These are phyloP conservation scores for Brachionus rotundiformis DNA, from an alignment of 1,140 invertebrate species.

Conservation along the genomic window DNA sequence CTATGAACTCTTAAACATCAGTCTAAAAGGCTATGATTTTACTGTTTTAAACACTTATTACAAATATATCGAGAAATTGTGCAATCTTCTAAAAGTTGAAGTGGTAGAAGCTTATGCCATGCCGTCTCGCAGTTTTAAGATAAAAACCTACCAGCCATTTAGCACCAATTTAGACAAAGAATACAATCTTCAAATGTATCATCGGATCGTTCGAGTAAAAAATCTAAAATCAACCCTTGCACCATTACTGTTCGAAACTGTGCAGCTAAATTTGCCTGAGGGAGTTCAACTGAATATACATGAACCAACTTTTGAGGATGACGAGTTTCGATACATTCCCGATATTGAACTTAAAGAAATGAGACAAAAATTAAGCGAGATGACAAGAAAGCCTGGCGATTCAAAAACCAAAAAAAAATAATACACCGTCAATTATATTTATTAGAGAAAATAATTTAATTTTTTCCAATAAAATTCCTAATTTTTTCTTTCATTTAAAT, in stretches of 20 bases:
- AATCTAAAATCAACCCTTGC: conserved; percentile 42
- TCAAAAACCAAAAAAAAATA: conserved; percentile 21
- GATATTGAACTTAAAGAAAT: conserved; percentile 55
- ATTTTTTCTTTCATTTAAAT: background rate
- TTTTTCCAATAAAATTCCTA: background rate
- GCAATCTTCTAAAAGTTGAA: conserved; percentile 8
- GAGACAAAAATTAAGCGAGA: conserved; percentile 54
- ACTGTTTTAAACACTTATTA: conserved; percentile 39
- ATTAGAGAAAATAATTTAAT: background rate
- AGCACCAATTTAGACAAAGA: conserved; percentile 44
- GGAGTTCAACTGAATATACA: conserved; percentile 44
- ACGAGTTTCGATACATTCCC: conserved; percentile 56
- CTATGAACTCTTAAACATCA: conserved; percentile 20
- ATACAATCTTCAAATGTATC: conserved; percentile 35
- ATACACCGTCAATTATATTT: background rate
- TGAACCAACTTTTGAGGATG: conserved; percentile 54
- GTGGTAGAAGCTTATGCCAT: conserved; percentile 43
- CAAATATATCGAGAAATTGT: conserved; percentile 39
- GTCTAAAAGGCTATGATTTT: conserved; percentile 46
- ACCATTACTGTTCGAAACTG: conserved; percentile 38
- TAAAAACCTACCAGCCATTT: conserved; percentile 42
- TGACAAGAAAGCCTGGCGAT: conserved; percentile 20
- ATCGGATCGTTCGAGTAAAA: conserved; percentile 43
- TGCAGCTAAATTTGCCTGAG: conserved; percentile 48
- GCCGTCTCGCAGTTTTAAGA: conserved; percentile 14